Percentiles rank a stretch among this genome's conserved stretches.
Conservation (phyloP, 1,140 invertebrate genomes). For the Cyrtorhinus lividipennis region DNA sequence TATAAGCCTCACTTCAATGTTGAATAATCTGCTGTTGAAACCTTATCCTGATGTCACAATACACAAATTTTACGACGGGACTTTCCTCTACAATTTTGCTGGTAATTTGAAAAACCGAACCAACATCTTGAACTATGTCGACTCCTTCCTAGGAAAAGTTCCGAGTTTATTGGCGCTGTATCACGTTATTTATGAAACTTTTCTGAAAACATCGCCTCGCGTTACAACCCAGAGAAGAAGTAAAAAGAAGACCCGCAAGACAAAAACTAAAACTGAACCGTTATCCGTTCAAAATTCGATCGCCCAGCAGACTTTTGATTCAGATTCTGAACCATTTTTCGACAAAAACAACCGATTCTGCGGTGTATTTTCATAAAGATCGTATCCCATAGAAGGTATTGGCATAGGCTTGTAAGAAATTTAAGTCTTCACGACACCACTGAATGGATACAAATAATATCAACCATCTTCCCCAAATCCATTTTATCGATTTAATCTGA, state of each 20-base stretch:
- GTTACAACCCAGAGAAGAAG: neutral
- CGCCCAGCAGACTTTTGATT: neutral
- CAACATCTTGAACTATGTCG: slow-evolving; percentile 17
- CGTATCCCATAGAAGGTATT: neutral
- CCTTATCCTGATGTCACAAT: slow-evolving; percentile 38
- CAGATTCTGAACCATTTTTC: slow-evolving; percentile 3
- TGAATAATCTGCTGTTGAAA: slow-evolving; percentile 46
- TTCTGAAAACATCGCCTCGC: neutral
- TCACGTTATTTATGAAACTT: neutral
- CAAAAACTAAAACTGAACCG: no score
- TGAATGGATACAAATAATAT: no score
- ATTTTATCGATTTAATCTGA: no score
- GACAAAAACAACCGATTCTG: slow-evolving; percentile 3
- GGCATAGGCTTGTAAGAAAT: no score
- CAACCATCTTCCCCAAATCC: no score
- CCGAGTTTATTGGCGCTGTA: slow-evolving; percentile 18
- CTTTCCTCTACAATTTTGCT: slow-evolving; percentile 56
- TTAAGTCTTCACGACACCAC: no score
- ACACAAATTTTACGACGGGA: slow-evolving; percentile 49
- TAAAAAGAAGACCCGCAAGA: neutral
- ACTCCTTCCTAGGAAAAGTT: slow-evolving; percentile 12
- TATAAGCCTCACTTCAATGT: slow-evolving; percentile 40
- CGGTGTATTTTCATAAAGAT: neutral
- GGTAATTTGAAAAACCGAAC: slow-evolving; percentile 15
- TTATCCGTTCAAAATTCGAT: no score